Conservation (phyloP, 2,113 vertebrate species). For the rat (Rattus norvegicus) region GRCr8 NC_086021.1:177594501-177595000, state of each 20-base stretch:
- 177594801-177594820: neutral
- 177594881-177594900: neutral
- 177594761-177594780: too few relatives aligned
- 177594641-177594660: too few relatives aligned
- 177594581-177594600: too few relatives aligned
- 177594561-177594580: too few relatives aligned
- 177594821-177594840: neutral
- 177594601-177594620: too few relatives aligned
- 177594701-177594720: too few relatives aligned
- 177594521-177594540: too few relatives aligned
- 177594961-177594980: neutral
- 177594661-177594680: too few relatives aligned
- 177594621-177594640: too few relatives aligned
- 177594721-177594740: neutral
- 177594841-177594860: neutral
- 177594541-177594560: too few relatives aligned
- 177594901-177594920: neutral
- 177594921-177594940: neutral
- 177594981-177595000: neutral
- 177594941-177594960: neutral
- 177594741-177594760: neutral
- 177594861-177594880: neutral
- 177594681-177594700: too few relatives aligned
- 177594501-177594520: too few relatives aligned
- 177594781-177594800: neutral